phyloP scores from a whole-genome alignment of 2,113 vertebrate species.

The Romanogobio albipinnatus region DNA sequence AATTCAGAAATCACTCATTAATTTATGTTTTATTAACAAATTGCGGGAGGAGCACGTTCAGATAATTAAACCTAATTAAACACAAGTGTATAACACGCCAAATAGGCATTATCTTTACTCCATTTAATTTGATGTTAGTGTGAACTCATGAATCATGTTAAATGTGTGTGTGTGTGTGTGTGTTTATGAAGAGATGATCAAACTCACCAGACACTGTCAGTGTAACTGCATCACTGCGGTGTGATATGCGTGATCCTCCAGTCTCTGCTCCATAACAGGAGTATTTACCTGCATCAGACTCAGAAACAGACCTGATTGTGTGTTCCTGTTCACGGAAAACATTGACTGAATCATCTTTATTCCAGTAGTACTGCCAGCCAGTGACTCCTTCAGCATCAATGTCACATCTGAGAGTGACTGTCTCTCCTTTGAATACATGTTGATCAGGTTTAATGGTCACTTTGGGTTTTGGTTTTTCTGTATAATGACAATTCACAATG shows the following conservation, averaged over 20 bases:
- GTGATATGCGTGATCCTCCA: too few relatives aligned
- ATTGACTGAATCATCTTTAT: neutral
- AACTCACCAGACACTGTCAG: conserved; percentile 26
- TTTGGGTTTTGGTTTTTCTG: neutral
- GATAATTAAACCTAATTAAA: too few relatives aligned
- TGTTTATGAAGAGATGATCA: neutral
- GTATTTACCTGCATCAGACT: neutral
- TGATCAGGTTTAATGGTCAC: neutral
- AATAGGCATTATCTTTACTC: too few relatives aligned
- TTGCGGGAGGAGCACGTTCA: too few relatives aligned
- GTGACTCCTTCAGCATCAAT: neutral
- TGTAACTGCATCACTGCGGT: neutral
- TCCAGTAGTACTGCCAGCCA: conserved; percentile 24
- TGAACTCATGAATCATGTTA: too few relatives aligned
- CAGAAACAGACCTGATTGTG: neutral
- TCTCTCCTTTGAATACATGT: conserved; percentile 12
- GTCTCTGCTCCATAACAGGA: neutral
- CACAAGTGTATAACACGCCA: too few relatives aligned
- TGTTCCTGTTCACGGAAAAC: neutral
- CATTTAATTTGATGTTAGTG: too few relatives aligned
- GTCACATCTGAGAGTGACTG: conserved; percentile 39
- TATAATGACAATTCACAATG: too few relatives aligned
- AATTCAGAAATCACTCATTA: neutral
- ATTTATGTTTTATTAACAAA: too few relatives aligned
- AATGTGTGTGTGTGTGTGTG: too few relatives aligned